Evolutionary conservation across 1,140 invertebrate species (phyloP), one percentile per base, ranked within the genome.

Genomic region (Lethrus apterus): DNA sequence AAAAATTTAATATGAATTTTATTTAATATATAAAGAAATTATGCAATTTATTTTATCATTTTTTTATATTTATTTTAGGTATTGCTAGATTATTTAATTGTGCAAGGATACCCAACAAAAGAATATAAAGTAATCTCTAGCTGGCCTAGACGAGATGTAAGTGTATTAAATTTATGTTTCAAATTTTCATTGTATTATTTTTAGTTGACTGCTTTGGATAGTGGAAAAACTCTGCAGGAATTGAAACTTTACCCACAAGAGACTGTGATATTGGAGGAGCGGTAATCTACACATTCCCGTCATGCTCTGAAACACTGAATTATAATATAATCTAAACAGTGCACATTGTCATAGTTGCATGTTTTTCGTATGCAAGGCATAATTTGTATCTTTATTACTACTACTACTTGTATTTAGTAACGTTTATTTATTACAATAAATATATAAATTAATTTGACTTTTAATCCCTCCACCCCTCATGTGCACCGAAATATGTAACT

Each of bases 91-190:
- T 94, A 80, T 71, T 76, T 94, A 21, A 80, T 84, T 29, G 85
- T 89, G 15, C 77, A 89, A 73, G 91, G 91, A 31, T 94, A 81
- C 70, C 83, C 86, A 44, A 77, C 78, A 50, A 83, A 87, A 59
- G 87, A 92, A 61, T 94, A 84, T 65, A 95, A 94, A 77, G 80
- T 94, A 33, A 82, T 94, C 52, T 83, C 83, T 56, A 89, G 86
- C 63, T 94, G 86, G 85, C 92, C 92, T 63, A 79, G 90, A 65
- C 82, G 84, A 77, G 91, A 94, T 79, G 84, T 88, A 73, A 84
- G 82, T 81, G 58, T 26, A 26, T 7, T 5, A 26, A 26, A 26
- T 7, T 26, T 5, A n/a, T 26, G 5, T 29, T 36, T 51, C 11
- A 26, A 10, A 23, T 51, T 44, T 46, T 48, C 46, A 4, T 11